Conservation (phyloP, 2,113 vertebrate species). For the Phainopepla nitens region DNA sequence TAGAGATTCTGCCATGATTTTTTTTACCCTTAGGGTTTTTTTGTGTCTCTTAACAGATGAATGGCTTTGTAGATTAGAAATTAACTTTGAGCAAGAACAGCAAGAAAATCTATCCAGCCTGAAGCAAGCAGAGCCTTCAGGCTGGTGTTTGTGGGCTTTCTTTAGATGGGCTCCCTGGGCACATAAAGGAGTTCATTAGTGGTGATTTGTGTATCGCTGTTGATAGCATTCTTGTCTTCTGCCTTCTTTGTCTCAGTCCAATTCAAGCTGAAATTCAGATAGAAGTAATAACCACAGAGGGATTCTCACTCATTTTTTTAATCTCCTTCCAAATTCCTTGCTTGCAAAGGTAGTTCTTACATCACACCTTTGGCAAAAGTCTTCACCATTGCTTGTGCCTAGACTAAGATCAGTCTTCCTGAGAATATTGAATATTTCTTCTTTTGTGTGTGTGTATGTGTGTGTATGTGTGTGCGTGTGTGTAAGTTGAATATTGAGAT, state of each 20-base stretch:
- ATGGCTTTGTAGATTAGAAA: not conserved
- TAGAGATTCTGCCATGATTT: not conserved
- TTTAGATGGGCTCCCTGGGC: not conserved
- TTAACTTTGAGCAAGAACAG: not conserved
- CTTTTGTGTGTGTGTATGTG: not conserved
- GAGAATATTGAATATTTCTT: not conserved
- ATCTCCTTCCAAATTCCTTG: slow-evolving; percentile 27
- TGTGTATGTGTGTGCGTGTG: not conserved
- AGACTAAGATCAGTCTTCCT: not conserved
- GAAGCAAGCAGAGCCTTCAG: not conserved
- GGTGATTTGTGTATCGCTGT: not conserved
- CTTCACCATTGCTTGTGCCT: not conserved
- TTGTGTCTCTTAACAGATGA: not conserved
- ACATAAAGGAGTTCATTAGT: not conserved
- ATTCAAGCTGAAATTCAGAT: not conserved
- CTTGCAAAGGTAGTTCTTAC: not conserved
- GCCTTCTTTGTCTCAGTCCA: not conserved
- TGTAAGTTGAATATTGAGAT: not conserved
- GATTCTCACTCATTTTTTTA: not conserved
- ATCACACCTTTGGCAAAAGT: not conserved
- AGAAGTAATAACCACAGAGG: slow-evolving; percentile 6
- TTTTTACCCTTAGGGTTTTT: not conserved
- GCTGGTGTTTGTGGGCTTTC: not conserved
- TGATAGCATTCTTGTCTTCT: not conserved
- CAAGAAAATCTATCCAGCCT: not conserved